phyloP scores from a whole-genome alignment of 1,140 invertebrate species.

The Dendroctonus ponderosae region DNA sequence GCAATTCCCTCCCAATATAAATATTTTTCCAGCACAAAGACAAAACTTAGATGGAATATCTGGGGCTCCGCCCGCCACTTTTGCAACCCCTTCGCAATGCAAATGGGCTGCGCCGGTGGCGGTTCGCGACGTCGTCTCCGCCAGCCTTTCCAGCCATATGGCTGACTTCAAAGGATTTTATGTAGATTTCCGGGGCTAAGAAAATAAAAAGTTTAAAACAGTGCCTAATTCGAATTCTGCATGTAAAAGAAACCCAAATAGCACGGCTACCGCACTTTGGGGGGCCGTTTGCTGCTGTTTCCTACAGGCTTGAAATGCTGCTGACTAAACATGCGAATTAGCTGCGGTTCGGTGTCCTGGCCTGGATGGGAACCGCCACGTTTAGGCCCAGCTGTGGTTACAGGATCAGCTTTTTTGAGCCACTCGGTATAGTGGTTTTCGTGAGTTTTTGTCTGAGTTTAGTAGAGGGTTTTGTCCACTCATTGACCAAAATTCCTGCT shows the following conservation, averaged over 20 bases:
- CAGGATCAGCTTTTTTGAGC: too few relatives aligned
- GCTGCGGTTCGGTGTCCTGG: too few relatives aligned
- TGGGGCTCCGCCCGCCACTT: slow-evolving; percentile 40
- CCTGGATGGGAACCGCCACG: too few relatives aligned
- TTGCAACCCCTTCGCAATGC: slow-evolving; percentile 44
- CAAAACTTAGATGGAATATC: slow-evolving; percentile 48
- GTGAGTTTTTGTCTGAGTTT: too few relatives aligned
- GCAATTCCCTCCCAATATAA: slow-evolving; percentile 43
- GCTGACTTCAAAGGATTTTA: slow-evolving; percentile 46
- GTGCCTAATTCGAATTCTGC: slow-evolving; percentile 44
- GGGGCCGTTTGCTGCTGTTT: too few relatives aligned
- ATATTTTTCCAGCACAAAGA: slow-evolving; percentile 48
- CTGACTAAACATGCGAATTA: too few relatives aligned
- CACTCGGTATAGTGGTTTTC: too few relatives aligned
- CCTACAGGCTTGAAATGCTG: too few relatives aligned
- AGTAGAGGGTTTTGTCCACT: too few relatives aligned
- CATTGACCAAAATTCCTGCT: too few relatives aligned
- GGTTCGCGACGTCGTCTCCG: slow-evolving; percentile 25
- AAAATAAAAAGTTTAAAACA: slow-evolving; percentile 48
- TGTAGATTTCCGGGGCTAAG: slow-evolving; percentile 44
- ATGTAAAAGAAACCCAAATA: slow-evolving; percentile 43
- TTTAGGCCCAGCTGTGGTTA: too few relatives aligned
- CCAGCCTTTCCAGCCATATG: slow-evolving; percentile 41
- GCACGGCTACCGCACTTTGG: too few relatives aligned
- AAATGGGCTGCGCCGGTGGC: slow-evolving; percentile 41